Percentiles rank a stretch among this genome's conserved stretches.
These are phyloP conservation scores for Sander vitreus DNA, from an alignment of 2,113 vertebrate species.

Conservation along the genomic window DNA sequence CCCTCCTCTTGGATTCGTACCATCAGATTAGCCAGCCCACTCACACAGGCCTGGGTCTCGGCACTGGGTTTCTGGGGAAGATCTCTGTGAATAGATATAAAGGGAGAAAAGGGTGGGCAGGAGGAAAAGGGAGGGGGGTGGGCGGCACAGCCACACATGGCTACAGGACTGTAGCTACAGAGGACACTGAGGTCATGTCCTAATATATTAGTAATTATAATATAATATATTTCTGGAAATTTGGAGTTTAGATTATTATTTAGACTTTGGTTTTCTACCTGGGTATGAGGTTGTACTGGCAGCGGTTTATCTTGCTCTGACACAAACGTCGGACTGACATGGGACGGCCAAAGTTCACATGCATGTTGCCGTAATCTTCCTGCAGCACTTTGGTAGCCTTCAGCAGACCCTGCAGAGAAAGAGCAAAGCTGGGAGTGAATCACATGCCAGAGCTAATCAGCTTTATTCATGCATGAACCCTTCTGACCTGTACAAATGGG, in stretches of 20 bases:
- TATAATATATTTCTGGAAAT: not conserved
- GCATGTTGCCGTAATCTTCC: slow-evolving; percentile 92
- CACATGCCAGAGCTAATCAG: slow-evolving; percentile 9
- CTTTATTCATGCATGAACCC: not conserved
- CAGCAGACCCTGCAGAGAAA: slow-evolving; percentile 87
- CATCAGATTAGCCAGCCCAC: slow-evolving; percentile 88
- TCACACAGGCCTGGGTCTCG: slow-evolving; percentile 88
- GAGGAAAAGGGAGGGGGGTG: not conserved
- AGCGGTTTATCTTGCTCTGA: slow-evolving; percentile 85
- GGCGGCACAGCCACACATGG: not conserved
- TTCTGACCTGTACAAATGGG: not conserved
- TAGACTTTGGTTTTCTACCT: slow-evolving; percentile 81
- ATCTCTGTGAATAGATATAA: slow-evolving; percentile 80
- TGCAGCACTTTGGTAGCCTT: slow-evolving; percentile 92
- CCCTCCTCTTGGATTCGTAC: slow-evolving; percentile 91
- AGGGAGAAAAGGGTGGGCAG: not conserved
- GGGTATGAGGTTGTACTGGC: slow-evolving; percentile 90
- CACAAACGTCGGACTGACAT: slow-evolving; percentile 91
- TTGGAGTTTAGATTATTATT: not conserved
- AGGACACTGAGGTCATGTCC: not conserved
- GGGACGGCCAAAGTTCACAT: slow-evolving; percentile 90
- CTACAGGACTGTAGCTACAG: not conserved
- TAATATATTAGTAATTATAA: too few species aligned
- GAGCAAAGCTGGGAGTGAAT: slow-evolving; percentile 10
- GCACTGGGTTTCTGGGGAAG: slow-evolving; percentile 88